These are phyloP conservation scores for Balaenoptera acutorostrata DNA, from an alignment of 2,113 vertebrate genomes.

Conservation along the genomic window DNA sequence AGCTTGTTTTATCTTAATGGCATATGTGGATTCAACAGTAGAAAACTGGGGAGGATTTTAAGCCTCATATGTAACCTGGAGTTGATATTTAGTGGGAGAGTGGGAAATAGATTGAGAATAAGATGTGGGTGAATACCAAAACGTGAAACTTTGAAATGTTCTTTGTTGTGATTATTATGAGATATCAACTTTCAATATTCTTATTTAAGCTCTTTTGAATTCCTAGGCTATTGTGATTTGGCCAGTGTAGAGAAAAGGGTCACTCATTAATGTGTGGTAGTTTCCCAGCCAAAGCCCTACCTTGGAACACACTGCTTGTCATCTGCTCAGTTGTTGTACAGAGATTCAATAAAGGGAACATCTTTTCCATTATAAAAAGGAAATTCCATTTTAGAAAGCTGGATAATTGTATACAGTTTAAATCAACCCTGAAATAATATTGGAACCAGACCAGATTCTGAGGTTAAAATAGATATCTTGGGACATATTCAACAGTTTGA, in stretches of 20 bases:
- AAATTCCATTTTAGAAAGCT: slow-evolving; percentile 2
- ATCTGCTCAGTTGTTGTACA: neutral
- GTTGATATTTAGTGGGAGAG: neutral
- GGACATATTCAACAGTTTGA: slow-evolving; percentile 21
- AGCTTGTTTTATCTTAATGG: slow-evolving; percentile 48
- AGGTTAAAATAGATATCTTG: slow-evolving; percentile 19
- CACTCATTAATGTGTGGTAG: neutral
- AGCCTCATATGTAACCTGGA: neutral
- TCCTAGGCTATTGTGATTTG: neutral
- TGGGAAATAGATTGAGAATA: neutral
- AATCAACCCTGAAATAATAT: slow-evolving; percentile 45
- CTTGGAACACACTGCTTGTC: neutral
- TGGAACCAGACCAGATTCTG: slow-evolving; percentile 23
- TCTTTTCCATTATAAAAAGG: slow-evolving; percentile 30
- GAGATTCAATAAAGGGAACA: neutral
- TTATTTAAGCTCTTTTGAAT: neutral
- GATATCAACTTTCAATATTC: neutral
- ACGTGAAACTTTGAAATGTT: neutral
- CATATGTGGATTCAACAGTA: neutral
- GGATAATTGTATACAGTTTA: neutral
- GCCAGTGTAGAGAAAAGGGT: neutral
- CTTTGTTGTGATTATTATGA: neutral
- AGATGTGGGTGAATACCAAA: neutral
- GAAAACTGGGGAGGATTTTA: slow-evolving; percentile 23
- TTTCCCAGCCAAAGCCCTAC: neutral